Evolutionary conservation across 2,113 vertebrate genomes (phyloP).

Genomic region (Hippocampus barbouri): DNA sequence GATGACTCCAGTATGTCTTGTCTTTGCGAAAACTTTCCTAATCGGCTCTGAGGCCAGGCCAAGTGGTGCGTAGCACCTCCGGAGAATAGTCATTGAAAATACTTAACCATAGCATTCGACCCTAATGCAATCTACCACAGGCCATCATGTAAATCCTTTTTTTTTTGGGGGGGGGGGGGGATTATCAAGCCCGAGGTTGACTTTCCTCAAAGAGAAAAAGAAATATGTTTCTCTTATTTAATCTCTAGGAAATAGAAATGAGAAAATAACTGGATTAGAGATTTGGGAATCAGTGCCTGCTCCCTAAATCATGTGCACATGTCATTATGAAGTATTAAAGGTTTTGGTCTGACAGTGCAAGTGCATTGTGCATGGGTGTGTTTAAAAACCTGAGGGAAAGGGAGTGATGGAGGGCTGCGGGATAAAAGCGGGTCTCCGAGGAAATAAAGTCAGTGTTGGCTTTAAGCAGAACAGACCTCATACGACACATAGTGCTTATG

Average conservation of each 20-base stretch:
- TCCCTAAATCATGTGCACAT: constrained; percentile 74
- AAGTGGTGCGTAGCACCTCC: constrained; percentile 51
- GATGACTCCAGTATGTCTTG: constrained; percentile 50
- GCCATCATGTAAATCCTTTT: constrained; percentile 68
- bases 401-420: constrained; percentile 65
- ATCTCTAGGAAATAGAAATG: constrained; percentile 73
- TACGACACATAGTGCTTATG: constrained; percentile 70
- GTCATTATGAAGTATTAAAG: constrained; percentile 75
- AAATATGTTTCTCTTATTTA: constrained; percentile 75
- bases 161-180: constrained; percentile 35
- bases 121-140: constrained; percentile 65
- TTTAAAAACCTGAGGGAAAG: constrained; percentile 67
- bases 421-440: constrained; percentile 73
- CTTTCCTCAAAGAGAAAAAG: constrained; percentile 58
- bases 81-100: constrained; percentile 52
- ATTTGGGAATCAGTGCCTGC: constrained; percentile 70
- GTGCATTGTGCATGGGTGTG: constrained; percentile 50
- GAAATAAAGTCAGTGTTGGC: constrained; percentile 74
- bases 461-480: constrained; percentile 75
- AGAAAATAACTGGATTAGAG: constrained; percentile 76
- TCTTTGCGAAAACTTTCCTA: constrained; percentile 49
- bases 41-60: constrained; percentile 50
- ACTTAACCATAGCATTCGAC: constrained; percentile 64
- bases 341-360: constrained; percentile 61
- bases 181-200: constrained; percentile 70